Evolutionary conservation across 2,888 invertebrate species (phyloP), one percentile per base, ranked within the genome.

Genomic region (Microctonus aethiopoides): DNA sequence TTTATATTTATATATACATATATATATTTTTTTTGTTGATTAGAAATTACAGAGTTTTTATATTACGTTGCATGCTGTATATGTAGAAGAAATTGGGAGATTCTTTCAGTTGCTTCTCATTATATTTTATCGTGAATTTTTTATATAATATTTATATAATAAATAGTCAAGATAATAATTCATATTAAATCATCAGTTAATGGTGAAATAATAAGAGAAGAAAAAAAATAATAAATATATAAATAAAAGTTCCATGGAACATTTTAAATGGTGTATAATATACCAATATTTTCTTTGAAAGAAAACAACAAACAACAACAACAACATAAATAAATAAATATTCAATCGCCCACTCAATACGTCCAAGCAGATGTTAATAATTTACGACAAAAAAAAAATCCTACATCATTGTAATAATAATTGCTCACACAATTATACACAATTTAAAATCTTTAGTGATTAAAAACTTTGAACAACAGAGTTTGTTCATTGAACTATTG

Each of bases 11-110:
- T 6, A 46, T 41, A 20, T 26, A 26, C 13, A 16, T 64, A 34
- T 36, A 39, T 52, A 59, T 69, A 61, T 65, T 70, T 68, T 70
- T 62, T 73, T 71, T 74, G 67, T 70, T 73, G 68, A 66, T 70
- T 76, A 70, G 63, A 72, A 54, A n/a, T 66, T 67, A 73, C 70
- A 74, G 76, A 74, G 74, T 76, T 76, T 76, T 75, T 74, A 73
- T 72, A 70, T 74, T 74, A 74, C 52, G 74, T 74, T 74, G 74
- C 76, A 76, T 76, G 74, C 74, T 72, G 69, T 72, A 67, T 34
- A 2, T 39, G 69, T 46, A 62, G 54, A 29, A 57, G 39, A 51
- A 46, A 67, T 36, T 26, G 36, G 26, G 29, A 41, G 52, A 24
- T 34, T 57, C 20, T 66, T 60, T 63, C 63, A 46, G 67, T 63